Evolutionary conservation across 1,140 invertebrate genomes (phyloP).

Genomic region (Drosophila truncata): DNA sequence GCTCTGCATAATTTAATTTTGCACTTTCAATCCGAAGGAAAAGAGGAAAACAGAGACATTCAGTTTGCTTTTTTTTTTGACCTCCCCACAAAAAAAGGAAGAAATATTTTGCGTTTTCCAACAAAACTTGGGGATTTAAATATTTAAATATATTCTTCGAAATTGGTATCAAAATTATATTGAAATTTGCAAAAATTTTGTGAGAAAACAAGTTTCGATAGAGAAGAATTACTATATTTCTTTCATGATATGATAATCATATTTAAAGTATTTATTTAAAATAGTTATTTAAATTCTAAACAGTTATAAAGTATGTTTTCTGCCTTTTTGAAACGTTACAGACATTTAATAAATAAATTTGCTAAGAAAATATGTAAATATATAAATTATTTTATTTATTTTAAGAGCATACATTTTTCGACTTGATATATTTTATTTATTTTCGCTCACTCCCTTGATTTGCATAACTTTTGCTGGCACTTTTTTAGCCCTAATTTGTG

Average conservation of each 20-base stretch:
- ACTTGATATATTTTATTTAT: background rate
- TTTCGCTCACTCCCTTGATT: conserved; percentile 6
- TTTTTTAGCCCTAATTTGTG: conserved; percentile 51
- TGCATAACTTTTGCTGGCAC: conserved; percentile 40
- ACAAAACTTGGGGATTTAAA: too few species aligned
- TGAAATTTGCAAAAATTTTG: background rate
- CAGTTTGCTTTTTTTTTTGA: background rate
- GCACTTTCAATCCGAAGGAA: conserved; percentile 65
- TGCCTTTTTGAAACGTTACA: background rate
- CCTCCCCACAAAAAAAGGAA: background rate
- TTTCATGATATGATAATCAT: too few species aligned
- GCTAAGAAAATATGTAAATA: too few species aligned
- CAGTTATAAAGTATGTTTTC: background rate
- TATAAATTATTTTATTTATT: background rate
- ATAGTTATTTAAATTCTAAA: background rate
- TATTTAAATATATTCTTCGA: background rate
- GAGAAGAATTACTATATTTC: too few species aligned
- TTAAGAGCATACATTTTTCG: conserved; percentile 1
- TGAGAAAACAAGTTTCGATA: too few species aligned
- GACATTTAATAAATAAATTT: background rate
- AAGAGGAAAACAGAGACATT: conserved; percentile 7
- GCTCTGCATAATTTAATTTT: conserved; percentile 83
- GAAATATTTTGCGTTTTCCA: background rate
- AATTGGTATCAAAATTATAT: background rate
- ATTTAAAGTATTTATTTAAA: background rate